Base-by-base conservation (phyloP, 2,797 vertebrate species). In the Cheirogaleus major region DNA sequence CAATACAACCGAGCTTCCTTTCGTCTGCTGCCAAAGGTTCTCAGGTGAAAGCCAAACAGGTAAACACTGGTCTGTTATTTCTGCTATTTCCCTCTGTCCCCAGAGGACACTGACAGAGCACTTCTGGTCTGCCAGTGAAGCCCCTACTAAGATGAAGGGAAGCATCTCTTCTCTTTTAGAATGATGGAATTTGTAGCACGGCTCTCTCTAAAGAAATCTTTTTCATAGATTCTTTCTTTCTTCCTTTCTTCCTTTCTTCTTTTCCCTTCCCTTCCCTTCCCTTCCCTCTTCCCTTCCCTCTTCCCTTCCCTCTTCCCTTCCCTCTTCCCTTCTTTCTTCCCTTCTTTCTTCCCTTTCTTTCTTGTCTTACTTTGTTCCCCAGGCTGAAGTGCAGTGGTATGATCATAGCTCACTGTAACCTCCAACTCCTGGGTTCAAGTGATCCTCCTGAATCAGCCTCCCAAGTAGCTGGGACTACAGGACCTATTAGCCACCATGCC, bases 181-280 rank as follows among this genome's bases (percentile, higher is more conserved):
- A 57, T 61, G 43, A 89, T 10, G 15, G 45, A 9, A 27, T 20
- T 84, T 63, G 30, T 14, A 38, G 55, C 7, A 8, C 5, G 78
- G 7, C 4, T 73, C 17, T 65, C 45, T 45, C 48, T 75, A 78
- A n/a, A 52, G 43, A 61, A 80, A 59, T 50, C n/a, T 30, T 50
- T 61, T 32, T 75, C 61, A 61, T 32, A 75, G 30, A 23, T 45
- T 27, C 35, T 41, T 7, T 7, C 6, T 5, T 30, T 13, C 59
- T 32, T 30, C 1, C 27, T 30, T 27, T 4, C 23, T 25, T 23
- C 7, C 7, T 8, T 8, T 0, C 22, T 10, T 25, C 22, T 7
- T 23, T 25, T 10, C 10, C 8, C 4, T 25, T 25, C 6, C 2
- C 4, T 25, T 3, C 0, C 5, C 22, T 25, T 23, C 1, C 20